These are phyloP conservation scores for Actinemys pallida DNA, from an alignment of 2,113 vertebrate species.

Conservation along the genomic window DNA sequence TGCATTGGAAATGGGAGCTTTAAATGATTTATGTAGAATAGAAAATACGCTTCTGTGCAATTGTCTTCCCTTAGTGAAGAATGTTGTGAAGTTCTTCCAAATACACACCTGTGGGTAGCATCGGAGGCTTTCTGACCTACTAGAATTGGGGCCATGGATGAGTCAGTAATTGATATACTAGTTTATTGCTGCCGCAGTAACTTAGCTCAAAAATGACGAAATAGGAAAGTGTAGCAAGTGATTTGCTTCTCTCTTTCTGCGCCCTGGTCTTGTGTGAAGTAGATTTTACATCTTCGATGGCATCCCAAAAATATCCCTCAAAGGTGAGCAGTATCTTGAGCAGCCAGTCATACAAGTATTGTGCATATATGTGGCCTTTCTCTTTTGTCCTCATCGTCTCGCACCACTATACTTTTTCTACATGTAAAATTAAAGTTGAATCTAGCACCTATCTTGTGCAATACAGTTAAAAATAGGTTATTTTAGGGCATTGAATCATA, in stretches of 20 bases:
- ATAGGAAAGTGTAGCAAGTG: background rate
- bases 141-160: background rate
- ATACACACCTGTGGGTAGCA: background rate
- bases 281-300: background rate
- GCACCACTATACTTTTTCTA: constrained; percentile 13
- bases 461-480: constrained; percentile 63
- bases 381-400: background rate
- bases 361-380: background rate
- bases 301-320: background rate
- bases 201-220: background rate
- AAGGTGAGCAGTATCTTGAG: background rate
- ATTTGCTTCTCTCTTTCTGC: background rate
- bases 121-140: background rate
- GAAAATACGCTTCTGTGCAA: background rate
- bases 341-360: background rate
- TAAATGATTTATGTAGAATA: background rate
- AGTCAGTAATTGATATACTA: background rate
- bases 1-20: accelerated
- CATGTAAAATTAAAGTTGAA: constrained; percentile 29
- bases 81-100: background rate
- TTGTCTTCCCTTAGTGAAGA: background rate
- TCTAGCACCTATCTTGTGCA: constrained; percentile 64
- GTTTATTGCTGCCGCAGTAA: background rate
- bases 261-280: background rate
- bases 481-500: constrained; percentile 30